A percentile compares a stretch with the other conserved stretches of the same genome.
phyloP scores from a whole-genome alignment of 2,113 vertebrate species.

The Ageneiosus marmoratus region DNA sequence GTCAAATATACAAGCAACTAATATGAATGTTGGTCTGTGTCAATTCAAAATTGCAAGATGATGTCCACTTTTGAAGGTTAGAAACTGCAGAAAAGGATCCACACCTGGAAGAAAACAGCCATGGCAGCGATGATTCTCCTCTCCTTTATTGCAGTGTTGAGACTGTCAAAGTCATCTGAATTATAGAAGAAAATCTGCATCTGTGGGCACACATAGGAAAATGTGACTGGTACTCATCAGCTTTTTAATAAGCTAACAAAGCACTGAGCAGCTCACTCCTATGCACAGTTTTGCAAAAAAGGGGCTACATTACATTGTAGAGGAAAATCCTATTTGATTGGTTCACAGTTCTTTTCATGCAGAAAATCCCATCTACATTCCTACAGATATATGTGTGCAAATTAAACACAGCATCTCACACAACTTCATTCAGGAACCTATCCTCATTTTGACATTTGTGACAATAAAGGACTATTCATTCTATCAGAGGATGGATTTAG shows the following conservation, averaged over 20 bases:
- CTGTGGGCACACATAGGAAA: constrained; percentile 73
- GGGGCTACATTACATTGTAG: constrained; percentile 12
- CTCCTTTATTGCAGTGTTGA: constrained; percentile 87
- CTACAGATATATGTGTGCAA: not conserved
- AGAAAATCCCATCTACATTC: constrained; percentile 23
- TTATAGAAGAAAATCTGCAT: constrained; percentile 99
- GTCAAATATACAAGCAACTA: no score
- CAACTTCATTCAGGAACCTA: constrained; percentile 22
- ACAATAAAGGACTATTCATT: constrained; percentile 50
- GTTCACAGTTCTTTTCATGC: constrained; percentile 11
- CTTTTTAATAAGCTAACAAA: constrained; percentile 43
- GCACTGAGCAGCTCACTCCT: constrained; percentile 22
- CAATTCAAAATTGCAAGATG: not conserved
- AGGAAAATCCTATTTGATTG: constrained; percentile 38
- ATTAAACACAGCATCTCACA: constrained; percentile 29
- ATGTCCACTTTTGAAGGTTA: not conserved
- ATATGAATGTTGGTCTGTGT: not conserved
- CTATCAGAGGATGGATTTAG: constrained; percentile 42
- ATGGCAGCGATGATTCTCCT: constrained; percentile 91
- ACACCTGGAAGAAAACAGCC: constrained; percentile 96
- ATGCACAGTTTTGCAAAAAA: constrained; percentile 34
- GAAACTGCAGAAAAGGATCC: constrained; percentile 15
- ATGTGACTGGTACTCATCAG: constrained; percentile 27
- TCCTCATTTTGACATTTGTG: constrained; percentile 49
- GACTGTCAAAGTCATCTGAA: constrained; percentile 96